phyloP scores from a whole-genome alignment of 2,113 vertebrate species.

The Alaudala cheleensis region DNA sequence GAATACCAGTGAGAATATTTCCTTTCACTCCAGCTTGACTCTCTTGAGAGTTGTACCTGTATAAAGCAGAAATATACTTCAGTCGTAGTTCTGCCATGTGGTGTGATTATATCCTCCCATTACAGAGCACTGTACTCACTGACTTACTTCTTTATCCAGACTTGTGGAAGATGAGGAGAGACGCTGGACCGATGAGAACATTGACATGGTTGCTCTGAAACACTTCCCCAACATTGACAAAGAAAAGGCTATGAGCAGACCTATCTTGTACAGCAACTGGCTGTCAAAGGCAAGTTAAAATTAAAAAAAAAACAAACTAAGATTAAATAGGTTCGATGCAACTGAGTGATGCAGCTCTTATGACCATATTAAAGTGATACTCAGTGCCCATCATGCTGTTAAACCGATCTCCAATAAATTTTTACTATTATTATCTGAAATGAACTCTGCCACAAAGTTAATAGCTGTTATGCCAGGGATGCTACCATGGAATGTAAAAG shows the following conservation, averaged over 20 bases:
- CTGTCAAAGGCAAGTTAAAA: constrained; percentile 87
- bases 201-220: constrained; percentile 92
- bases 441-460: neutral
- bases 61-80: neutral
- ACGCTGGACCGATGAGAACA: constrained; percentile 98
- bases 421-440: neutral
- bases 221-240: constrained; percentile 98
- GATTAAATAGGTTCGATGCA: neutral
- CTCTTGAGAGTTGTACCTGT: neutral
- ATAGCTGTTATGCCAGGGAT: neutral
- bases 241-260: constrained; percentile 90
- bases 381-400: neutral
- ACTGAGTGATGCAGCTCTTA: neutral
- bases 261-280: constrained; percentile 99
- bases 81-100: neutral
- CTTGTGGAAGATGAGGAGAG: constrained; percentile 96
- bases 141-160: constrained; percentile 63
- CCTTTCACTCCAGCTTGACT: neutral
- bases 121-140: neutral
- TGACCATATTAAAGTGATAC: neutral
- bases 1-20: neutral
- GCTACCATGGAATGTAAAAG: neutral
- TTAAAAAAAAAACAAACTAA: rapidly evolving
- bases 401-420: neutral
- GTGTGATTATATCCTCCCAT: too few species aligned